phyloP scores from a whole-genome alignment of 1,140 invertebrate genomes.

The Coboldia fuscipes region DNA sequence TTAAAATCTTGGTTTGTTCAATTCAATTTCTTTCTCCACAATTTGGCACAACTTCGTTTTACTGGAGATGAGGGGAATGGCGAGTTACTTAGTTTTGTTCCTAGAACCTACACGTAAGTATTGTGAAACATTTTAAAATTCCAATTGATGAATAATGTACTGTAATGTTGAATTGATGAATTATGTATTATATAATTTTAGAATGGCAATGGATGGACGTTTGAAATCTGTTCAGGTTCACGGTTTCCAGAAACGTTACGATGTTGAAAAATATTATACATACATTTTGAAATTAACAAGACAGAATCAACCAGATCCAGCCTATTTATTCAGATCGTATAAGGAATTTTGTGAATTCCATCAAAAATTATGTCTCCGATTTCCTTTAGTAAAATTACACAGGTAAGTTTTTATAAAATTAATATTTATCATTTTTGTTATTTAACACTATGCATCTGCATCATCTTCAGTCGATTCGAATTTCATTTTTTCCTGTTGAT shows the following conservation, averaged over 20 bases:
- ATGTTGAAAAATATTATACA: slow-evolving; percentile 96
- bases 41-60: slow-evolving; percentile 83
- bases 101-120: slow-evolving; percentile 77
- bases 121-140: slow-evolving; percentile 2
- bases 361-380: slow-evolving; percentile 79
- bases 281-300: slow-evolving; percentile 78
- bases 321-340: slow-evolving; percentile 78
- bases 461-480: neutral
- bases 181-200: slow-evolving; percentile 16
- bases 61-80: slow-evolving; percentile 64
- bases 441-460: neutral
- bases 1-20: slow-evolving; percentile 78
- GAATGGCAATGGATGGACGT: slow-evolving; percentile 74
- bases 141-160: neutral
- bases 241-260: slow-evolving; percentile 84
- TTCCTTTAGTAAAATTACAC: slow-evolving; percentile 70
- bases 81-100: slow-evolving; percentile 79
- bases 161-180: neutral
- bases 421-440: neutral
- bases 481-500: neutral
- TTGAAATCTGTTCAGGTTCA: slow-evolving; percentile 69
- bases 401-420: no score
- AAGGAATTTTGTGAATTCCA: slow-evolving; percentile 94
- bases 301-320: slow-evolving; percentile 61
- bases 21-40: slow-evolving; percentile 96